phyloP scores from a whole-genome alignment of 2,888 invertebrate genomes.

The Nezara viridula region DNA sequence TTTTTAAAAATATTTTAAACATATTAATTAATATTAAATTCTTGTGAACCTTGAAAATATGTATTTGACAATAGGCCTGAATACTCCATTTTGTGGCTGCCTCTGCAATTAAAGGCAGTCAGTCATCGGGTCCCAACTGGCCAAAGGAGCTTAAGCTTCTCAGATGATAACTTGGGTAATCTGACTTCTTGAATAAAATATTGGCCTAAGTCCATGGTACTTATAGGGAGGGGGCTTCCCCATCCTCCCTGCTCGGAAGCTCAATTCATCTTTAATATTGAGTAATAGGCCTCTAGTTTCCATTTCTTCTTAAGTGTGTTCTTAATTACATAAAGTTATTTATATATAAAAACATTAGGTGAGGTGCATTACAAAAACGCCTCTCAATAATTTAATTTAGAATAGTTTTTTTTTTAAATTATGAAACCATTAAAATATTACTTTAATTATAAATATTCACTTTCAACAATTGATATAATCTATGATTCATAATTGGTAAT shows the following conservation, averaged over 20 bases:
- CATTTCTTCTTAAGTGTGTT: background rate
- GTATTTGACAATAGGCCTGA: background rate
- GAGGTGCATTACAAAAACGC: no score
- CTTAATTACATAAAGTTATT: background rate
- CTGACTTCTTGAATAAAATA: slow-evolving; percentile 12
- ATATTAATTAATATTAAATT: no score
- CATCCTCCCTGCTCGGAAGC: background rate
- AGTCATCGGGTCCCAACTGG: background rate
- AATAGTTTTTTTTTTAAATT: no score
- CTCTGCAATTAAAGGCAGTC: background rate
- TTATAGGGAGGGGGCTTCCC: background rate
- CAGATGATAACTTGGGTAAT: slow-evolving; percentile 13
- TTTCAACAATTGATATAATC: no score
- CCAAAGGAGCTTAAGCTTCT: slow-evolving; percentile 6
- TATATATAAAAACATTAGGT: no score
- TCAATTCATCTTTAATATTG: background rate
- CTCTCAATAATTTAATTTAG: no score
- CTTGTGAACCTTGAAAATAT: no score
- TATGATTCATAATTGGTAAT: no score
- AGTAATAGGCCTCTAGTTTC: background rate
- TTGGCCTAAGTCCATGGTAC: background rate
- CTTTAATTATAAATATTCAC: no score
- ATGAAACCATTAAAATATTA: no score
- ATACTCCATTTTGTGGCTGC: background rate
- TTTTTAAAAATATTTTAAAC: no score